Base-by-base conservation (phyloP, 2,797 vertebrate species). In the Micrastur ruficollis region DNA sequence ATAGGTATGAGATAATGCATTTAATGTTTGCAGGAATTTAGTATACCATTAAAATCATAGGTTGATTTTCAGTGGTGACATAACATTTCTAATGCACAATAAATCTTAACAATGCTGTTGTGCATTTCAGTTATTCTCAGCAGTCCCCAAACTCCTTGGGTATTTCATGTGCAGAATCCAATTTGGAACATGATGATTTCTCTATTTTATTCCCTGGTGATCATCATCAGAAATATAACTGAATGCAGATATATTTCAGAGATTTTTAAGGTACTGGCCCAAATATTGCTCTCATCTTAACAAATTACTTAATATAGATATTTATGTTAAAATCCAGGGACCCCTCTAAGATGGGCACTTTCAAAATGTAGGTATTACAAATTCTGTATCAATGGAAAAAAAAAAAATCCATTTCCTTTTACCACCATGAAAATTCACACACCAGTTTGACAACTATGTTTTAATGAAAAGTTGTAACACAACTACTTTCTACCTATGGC, bases 121-220 rank as follows among this genome's bases (percentile, higher is more conserved):
- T 46, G 52, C 76, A 55, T 90, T 92, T 70, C n/a, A 91, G 17
- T 89, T 95, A 79, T 83, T 94, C 38, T 92, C 55, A 95, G 65
- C 36, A 94, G 72, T 74, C 22, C 36, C 49, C 74, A 97, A 88
- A 91, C 26, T 59, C 80, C 81, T 95, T 14, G 27, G 62, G 23
- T 50, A 53, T 87, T 93, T 95, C 14, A 68, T 26, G 52, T 73
- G 66, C 32, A 80, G 44, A 96, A 92, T 90, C 66, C 25, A 34
- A 29, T 75, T 71, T 63, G 72, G 80, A 91, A 67, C 14, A 40
- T 26, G 53, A 56, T 78, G 3, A 82, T 86, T 93, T 70, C 56
- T 76, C 25, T 42, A 8, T 50, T 97, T 83, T 81, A 56, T 93
- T 95, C 34, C 15, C 66, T 55, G 3, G 50, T 90, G 32, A 63